A percentile compares a stretch with the other conserved stretches of the same genome.
Evolutionary conservation across 2,888 invertebrate species (phyloP).

Genomic region (Dendrolimus pini): DNA sequence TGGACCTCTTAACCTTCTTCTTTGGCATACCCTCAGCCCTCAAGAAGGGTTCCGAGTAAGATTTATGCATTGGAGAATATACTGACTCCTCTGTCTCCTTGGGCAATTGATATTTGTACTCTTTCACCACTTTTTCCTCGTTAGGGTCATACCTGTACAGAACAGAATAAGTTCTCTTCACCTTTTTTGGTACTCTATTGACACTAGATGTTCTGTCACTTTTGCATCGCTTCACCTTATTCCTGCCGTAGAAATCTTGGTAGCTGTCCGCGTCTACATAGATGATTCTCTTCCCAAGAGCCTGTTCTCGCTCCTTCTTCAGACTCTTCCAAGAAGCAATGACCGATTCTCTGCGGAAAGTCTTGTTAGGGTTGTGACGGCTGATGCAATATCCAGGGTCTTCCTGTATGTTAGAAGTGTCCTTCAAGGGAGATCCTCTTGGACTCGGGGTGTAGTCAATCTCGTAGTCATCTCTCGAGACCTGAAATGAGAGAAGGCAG

Average conservation of each 20-base stretch:
- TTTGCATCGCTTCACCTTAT: constrained; percentile 65
- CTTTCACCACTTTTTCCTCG: constrained; percentile 66
- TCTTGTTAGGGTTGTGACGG: constrained; percentile 70
- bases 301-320: constrained; percentile 68
- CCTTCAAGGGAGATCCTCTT: constrained; percentile 63
- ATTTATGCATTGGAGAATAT: constrained; percentile 42
- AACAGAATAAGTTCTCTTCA: constrained; percentile 66
- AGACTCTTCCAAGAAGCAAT: constrained; percentile 71
- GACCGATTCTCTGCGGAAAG: constrained; percentile 67
- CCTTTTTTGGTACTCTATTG: constrained; percentile 52
- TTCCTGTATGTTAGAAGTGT: constrained; percentile 64
- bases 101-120: constrained; percentile 62
- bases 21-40: constrained; percentile 49
- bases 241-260: constrained; percentile 65
- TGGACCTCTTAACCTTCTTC: constrained; percentile 67
- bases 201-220: constrained; percentile 54
- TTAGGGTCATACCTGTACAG: constrained; percentile 63
- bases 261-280: constrained; percentile 62
- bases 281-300: constrained; percentile 60
- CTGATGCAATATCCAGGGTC: constrained; percentile 60
- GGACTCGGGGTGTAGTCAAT: constrained; percentile 61
- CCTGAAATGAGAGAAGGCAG: constrained; percentile 48
- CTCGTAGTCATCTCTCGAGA: constrained; percentile 68
- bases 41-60: constrained; percentile 59
- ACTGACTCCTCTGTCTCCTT: constrained; percentile 31